Evolutionary conservation across 2,113 vertebrate genomes (phyloP).

Genomic region (Gorsachius goisagi): DNA sequence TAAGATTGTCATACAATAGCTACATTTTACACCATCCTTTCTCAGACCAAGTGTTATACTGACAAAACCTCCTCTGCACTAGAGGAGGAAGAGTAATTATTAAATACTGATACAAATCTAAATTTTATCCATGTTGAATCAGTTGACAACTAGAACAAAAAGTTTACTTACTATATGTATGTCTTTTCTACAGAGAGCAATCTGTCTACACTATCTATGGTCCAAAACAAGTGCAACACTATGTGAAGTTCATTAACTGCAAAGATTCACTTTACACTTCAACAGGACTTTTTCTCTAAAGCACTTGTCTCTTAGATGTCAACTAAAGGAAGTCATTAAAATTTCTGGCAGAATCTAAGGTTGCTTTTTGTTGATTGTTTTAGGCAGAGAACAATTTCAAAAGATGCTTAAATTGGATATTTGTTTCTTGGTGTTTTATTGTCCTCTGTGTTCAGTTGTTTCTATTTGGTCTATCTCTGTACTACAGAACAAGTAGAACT

Average conservation of each 20-base stretch:
- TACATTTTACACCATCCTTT: background rate
- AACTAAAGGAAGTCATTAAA: background rate
- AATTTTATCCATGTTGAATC: background rate
- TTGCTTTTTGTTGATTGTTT: background rate
- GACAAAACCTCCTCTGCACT: background rate
- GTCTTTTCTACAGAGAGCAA: background rate
- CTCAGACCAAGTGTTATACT: background rate
- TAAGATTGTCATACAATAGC: background rate
- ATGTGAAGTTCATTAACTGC: background rate
- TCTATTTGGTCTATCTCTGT: background rate
- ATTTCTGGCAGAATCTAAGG: background rate
- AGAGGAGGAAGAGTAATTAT: background rate
- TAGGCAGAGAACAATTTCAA: background rate
- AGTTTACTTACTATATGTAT: background rate
- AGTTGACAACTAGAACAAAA: background rate
- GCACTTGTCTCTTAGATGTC: background rate
- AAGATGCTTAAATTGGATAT: background rate
- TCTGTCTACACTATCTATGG: background rate
- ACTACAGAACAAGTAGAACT: background rate
- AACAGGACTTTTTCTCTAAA: background rate
- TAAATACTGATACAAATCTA: background rate
- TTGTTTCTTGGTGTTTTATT: background rate
- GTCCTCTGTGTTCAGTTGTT: background rate
- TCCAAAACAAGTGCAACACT: background rate
- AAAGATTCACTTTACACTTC: background rate